phyloP scores from a whole-genome alignment of 2,797 vertebrate genomes.

The Amblyraja radiata region DNA sequence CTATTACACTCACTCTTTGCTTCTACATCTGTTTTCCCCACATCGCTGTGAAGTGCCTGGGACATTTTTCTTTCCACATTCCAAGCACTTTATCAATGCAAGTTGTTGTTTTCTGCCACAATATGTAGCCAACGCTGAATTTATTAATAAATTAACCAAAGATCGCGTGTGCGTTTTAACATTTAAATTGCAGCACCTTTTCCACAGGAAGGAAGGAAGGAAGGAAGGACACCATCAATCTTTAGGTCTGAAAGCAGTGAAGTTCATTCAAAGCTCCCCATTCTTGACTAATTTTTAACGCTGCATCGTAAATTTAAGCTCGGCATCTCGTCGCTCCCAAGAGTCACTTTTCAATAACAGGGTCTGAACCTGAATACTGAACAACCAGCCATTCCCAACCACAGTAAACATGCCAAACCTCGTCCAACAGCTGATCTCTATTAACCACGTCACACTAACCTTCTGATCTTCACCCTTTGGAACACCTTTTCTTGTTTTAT shows the following conservation, averaged over 20 bases:
- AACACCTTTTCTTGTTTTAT: neutral
- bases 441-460: conserved; percentile 32
- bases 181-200: conserved; percentile 8
- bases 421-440: conserved; percentile 26
- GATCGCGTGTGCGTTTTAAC: neutral
- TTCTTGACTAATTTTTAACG: neutral
- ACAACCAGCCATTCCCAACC: conserved; percentile 23
- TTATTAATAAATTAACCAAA: neutral
- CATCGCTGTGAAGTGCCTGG: neutral
- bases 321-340: neutral
- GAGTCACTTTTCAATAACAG: conserved; percentile 23
- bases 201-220: conserved; percentile 9
- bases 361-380: conserved; percentile 23
- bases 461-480: conserved; percentile 30
- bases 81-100: neutral
- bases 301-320: conserved; percentile 15
- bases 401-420: conserved; percentile 27
- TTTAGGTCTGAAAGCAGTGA: conserved; percentile 30
- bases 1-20: neutral
- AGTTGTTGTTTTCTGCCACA: neutral
- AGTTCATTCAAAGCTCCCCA: neutral
- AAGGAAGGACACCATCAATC: neutral
- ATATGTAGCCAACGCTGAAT: neutral
- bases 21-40: neutral
- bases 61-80: neutral